Evolutionary conservation across 2,797 vertebrate genomes (phyloP).

Genomic region (Pseudomugil tenellus): DNA sequence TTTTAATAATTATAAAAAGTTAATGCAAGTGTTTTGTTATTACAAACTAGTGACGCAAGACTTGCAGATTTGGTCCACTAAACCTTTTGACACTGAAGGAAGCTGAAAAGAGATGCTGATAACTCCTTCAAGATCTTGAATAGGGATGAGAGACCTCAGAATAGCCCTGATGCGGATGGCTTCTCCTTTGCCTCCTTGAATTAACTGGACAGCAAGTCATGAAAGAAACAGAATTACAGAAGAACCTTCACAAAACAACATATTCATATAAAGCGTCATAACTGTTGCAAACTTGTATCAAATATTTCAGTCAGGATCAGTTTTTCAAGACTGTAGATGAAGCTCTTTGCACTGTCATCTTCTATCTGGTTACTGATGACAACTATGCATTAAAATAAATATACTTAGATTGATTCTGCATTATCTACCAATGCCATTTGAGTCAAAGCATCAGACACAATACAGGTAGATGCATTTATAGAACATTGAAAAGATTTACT

Average conservation of each 20-base stretch:
- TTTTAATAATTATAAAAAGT: conserved; percentile 6
- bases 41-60: neutral
- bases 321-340: neutral
- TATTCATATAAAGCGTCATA: neutral
- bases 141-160: conserved; percentile 91
- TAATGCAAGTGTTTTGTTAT: neutral
- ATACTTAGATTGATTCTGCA: neutral
- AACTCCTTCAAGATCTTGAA: conserved; percentile 92
- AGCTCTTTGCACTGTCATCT: neutral
- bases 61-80: conserved; percentile 1
- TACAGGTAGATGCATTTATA: neutral
- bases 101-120: conserved; percentile 92
- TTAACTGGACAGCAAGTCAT: conserved; percentile 81
- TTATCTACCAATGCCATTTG: neutral
- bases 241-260: neutral
- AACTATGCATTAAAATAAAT: neutral
- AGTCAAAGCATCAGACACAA: neutral
- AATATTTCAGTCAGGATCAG: neutral
- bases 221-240: neutral
- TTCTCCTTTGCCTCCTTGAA: conserved; percentile 92
- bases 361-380: neutral
- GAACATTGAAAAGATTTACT: neutral
- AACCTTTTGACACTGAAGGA: conserved; percentile 90
- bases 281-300: neutral
- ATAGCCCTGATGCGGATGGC: conserved; percentile 94